These are phyloP conservation scores for Apis cerana DNA, from an alignment of 1,140 invertebrate species.

Conservation along the genomic window DNA sequence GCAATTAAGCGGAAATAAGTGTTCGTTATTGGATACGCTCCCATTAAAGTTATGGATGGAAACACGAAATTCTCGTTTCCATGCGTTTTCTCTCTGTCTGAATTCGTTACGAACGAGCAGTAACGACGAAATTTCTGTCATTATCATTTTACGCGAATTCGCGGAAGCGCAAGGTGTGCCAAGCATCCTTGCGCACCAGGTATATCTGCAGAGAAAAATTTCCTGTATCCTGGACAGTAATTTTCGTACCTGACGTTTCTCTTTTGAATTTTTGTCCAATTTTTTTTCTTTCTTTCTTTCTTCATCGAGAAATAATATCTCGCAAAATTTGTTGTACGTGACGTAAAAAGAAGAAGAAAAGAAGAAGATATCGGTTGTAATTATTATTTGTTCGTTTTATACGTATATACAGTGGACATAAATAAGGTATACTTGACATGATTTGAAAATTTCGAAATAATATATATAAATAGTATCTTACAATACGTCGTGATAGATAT, in stretches of 20 bases:
- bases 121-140: slow-evolving; percentile 66
- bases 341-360: too few species aligned
- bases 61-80: slow-evolving; percentile 1
- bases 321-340: too few species aligned
- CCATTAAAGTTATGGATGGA: not conserved
- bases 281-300: too few species aligned
- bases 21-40: not conserved
- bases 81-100: slow-evolving; percentile 28
- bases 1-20: not conserved
- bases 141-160: slow-evolving; percentile 67
- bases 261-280: not conserved
- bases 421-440: too few species aligned
- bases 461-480: too few species aligned
- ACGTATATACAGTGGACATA: too few species aligned
- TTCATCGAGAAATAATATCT: not conserved
- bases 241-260: not conserved
- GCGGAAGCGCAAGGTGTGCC: slow-evolving; percentile 60
- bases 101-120: not conserved
- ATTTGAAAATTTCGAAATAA: too few species aligned
- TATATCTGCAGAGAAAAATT: slow-evolving; percentile 25
- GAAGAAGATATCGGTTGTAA: too few species aligned
- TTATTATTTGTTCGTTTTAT: too few species aligned
- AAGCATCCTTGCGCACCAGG: slow-evolving; percentile 27
- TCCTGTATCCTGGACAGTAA: not conserved
- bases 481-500: too few species aligned